Base-by-base conservation (phyloP, 1,140 invertebrate genomes). In the Brachionus asplanchnoidis region DNA sequence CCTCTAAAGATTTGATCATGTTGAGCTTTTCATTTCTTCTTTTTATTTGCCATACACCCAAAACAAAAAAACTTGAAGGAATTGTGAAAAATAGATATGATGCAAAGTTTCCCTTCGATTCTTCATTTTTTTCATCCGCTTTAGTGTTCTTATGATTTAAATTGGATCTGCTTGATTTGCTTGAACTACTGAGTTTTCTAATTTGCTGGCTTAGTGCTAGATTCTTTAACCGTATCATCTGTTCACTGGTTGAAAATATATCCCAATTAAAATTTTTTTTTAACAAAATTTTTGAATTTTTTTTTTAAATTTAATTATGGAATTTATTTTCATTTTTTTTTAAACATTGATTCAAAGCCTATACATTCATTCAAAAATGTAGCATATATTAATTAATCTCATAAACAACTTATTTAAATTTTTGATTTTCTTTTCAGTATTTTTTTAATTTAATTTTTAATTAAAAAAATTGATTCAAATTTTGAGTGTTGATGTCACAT, bases 1-100 rank as follows among this genome's bases (percentile, higher is more conserved):
- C 87, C 85, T 93, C 88, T 68, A 97, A 88, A 68, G 92, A 90
- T 84, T 93, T 90, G 75, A 98, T 93, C 12, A 98, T 88, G 84
- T 92, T 90, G 78, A 95, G 89, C 88, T 98, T 98, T 95, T 95
- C 97, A 87, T 92, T 88, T 85, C 94, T 91, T 42, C 96, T 92
- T 86, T 93, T 91, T 1, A 96, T 90, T 92, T 98, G 96, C 96
- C 96, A 98, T 28, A 93, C 93, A 28, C 96, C 96, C 32, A 98
- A 90, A 14, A 92, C 91, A 90, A 97, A 96, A 20, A 95, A 92
- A 44, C 92, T 90, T 0, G 93, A 90, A 5, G 96, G 96, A 85
- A 97, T 88, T 1, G 56, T 42, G 9, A 83, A 40, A 46, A 83
- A 44, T 17, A 23, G 0, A 23, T 14, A 65, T 26, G 77, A 65